Conservation (phyloP, 2,113 vertebrate species). For the Capreolus pygargus region DNA sequence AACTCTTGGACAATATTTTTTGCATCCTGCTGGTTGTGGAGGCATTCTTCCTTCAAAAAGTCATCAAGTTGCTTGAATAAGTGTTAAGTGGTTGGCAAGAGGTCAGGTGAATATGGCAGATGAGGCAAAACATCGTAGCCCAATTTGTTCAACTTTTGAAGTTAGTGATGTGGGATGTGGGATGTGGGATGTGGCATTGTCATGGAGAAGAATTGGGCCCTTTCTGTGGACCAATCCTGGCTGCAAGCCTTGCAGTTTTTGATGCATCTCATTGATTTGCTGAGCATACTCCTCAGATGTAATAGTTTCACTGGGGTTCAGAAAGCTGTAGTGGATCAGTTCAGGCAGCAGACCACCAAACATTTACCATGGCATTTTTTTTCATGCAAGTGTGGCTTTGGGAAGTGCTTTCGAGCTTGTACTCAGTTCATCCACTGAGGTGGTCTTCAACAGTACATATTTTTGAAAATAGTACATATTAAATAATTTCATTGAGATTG, state of each 20-base stretch:
- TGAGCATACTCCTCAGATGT: not conserved
- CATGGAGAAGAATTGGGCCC: not conserved
- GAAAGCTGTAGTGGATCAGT: not conserved
- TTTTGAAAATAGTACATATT: not conserved
- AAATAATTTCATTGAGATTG: not conserved
- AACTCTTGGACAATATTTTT: not conserved
- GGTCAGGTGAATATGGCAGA: not conserved
- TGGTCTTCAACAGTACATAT: not conserved
- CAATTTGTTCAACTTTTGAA: not conserved
- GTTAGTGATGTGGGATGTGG: not conserved
- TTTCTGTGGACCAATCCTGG: not conserved
- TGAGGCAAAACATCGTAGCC: rapidly evolving
- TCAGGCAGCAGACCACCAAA: not conserved
- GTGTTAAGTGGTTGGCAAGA: not conserved
- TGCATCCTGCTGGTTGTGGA: not conserved
- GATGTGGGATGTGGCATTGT: not conserved
- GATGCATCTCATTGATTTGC: not conserved
- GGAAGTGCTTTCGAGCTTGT: not conserved
- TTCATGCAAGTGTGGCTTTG: not conserved
- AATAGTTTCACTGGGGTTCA: not conserved
- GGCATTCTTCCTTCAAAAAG: not conserved
- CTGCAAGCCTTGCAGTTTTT: not conserved
- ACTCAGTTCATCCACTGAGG: not conserved
- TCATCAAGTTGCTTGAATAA: not conserved
- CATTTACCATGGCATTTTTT: not conserved